Base-by-base conservation (phyloP, 2,888 invertebrate species). In the Campoplex capitator region DNA sequence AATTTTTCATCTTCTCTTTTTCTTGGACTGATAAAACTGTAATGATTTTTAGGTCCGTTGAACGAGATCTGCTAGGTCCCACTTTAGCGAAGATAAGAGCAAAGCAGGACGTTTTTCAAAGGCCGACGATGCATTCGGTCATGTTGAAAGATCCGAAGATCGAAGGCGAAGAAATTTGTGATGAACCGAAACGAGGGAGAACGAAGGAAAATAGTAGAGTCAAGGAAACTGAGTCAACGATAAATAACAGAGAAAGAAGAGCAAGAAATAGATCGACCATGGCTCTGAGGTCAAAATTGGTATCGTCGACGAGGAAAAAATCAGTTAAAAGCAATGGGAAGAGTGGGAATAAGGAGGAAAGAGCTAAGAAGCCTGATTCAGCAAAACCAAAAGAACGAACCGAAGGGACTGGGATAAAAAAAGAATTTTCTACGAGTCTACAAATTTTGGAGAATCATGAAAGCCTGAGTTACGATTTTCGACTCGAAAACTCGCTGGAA, bases 11-110 rank as follows among this genome's bases (percentile, higher is more conserved):
- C 23, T n/a, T n/a, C n/a, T n/a, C n/a, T n/a, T n/a, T 9, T 28
- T 3, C 11, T 28, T 70, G 54, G n/a, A 80, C 65, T 80, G 65
- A 80, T 62, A 7, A 45, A 68, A 45, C 76, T 73, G 11, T 45
- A 32, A 78, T 70, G 74, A 82, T 86, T 88, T 88, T 84, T 84
- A 88, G 88, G 88, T 88, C 16, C 86, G 32, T 71, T 54, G 74
- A 56, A 45, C 86, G 71, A 56, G 82, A 88, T 75, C 79, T 80
- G 38, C 56, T 62, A 42, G 65, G 51, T 51, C 38, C 65, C 35
- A 62, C 48, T 35, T 38, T 48, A 23, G 35, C 11, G 16, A 58
- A 23, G 75, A 58, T 75, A 42, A 58, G 45, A 28, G 42, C 58
- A 13, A 42, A 23, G 13, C 11, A 42, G 42, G 42, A 75, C 38